These are phyloP conservation scores for Notodonta ziczac DNA, from an alignment of 2,888 invertebrate species.

Conservation along the genomic window DNA sequence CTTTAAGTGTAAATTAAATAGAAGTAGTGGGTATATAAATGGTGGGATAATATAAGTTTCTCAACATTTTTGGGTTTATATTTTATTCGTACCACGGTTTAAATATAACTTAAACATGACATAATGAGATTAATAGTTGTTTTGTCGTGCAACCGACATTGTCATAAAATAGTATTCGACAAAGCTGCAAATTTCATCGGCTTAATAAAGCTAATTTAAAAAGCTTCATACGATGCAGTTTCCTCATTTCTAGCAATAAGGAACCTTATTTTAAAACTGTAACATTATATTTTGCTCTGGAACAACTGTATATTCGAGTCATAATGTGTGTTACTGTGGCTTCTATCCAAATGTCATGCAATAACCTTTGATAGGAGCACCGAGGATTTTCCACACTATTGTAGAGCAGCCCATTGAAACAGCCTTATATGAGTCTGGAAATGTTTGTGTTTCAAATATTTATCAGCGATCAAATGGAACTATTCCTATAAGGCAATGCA, in stretches of 20 bases:
- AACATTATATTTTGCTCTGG: constrained; percentile 10
- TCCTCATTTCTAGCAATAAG: constrained; percentile 6
- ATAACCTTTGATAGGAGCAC: constrained; percentile 40
- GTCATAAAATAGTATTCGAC: constrained; percentile 50
- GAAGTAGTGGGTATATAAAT: neutral
- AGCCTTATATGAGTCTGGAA: constrained; percentile 39
- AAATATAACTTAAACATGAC: neutral
- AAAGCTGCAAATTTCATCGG: constrained; percentile 47
- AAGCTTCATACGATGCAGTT: constrained; percentile 17
- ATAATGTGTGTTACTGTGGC: constrained; percentile 41
- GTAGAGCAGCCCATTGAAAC: constrained; percentile 42
- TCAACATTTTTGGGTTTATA: no score
- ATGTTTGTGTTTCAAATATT: constrained; percentile 36
- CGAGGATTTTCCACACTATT: constrained; percentile 40
- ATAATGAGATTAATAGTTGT: neutral
- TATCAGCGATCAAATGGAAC: constrained; percentile 35
- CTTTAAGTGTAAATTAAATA: neutral
- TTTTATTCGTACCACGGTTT: neutral
- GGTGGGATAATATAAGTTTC: no score
- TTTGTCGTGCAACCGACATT: constrained; percentile 30
- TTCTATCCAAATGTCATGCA: constrained; percentile 50
- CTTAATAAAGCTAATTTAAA: constrained; percentile 37
- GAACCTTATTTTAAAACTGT: constrained; percentile 8
- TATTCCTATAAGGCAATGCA: constrained; percentile 28
- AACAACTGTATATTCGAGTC: constrained; percentile 9